A percentile compares a stretch with the other conserved stretches of the same genome.
Conservation (phyloP, 1,140 invertebrate species). For the Laupala kohalensis region DNA sequence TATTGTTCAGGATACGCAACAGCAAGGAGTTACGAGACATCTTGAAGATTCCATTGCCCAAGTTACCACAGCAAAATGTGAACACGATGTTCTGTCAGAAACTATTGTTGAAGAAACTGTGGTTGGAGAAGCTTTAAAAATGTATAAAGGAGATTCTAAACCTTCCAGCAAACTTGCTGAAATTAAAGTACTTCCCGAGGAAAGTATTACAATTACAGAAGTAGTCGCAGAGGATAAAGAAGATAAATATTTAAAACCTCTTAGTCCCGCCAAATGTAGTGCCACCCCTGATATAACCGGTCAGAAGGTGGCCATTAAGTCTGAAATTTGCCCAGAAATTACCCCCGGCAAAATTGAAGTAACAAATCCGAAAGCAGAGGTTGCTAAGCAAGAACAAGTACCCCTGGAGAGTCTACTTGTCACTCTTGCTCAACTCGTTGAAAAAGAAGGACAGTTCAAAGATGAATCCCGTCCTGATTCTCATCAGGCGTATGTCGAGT, state of each 20-base stretch:
- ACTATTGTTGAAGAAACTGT: constrained; percentile 37
- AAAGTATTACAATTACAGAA: constrained; percentile 39
- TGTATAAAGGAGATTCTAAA: constrained; percentile 22
- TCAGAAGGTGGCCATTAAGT: constrained; percentile 33
- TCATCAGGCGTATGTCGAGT: constrained; percentile 34
- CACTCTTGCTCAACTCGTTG: constrained; percentile 33
- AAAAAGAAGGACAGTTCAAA: constrained; percentile 38
- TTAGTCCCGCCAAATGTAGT: constrained; percentile 23
- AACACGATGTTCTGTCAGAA: constrained; percentile 33
- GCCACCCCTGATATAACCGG: constrained; percentile 33
- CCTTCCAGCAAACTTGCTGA: constrained; percentile 32
- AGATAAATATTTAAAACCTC: constrained; percentile 23
- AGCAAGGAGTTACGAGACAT: constrained; percentile 33
- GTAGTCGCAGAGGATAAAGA: constrained; percentile 32
- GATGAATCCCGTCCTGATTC: constrained; percentile 30
- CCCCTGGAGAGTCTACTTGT: constrained; percentile 37
- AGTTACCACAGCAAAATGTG: constrained; percentile 31
- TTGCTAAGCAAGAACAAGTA: constrained; percentile 32
- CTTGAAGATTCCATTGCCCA: constrained; percentile 28
- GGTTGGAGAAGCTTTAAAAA: constrained; percentile 30
- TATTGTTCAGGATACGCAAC: constrained; percentile 41
- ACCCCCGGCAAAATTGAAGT: constrained; percentile 31
- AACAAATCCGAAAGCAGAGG: constrained; percentile 24
- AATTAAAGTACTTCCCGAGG: constrained; percentile 31
- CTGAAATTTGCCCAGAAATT: constrained; percentile 35